phyloP scores from a whole-genome alignment of 2,113 vertebrate species.

The Trinectes maculatus region DNA sequence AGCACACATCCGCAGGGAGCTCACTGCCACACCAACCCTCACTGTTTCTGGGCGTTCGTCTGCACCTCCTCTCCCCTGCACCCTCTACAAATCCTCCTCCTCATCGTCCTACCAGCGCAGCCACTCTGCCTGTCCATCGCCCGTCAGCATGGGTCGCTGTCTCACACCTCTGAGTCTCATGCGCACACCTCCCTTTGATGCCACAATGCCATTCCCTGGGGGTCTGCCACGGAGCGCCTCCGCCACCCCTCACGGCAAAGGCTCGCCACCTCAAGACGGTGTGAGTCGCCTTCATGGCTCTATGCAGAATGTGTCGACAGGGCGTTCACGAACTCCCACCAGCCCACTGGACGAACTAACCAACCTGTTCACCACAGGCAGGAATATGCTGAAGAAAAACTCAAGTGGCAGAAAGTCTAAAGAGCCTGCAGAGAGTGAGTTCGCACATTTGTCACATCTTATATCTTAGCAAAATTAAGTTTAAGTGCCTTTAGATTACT shows the following conservation, averaged over 20 bases:
- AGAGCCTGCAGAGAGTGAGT: constrained; percentile 95
- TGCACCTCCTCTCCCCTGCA: constrained; percentile 91
- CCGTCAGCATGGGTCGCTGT: constrained; percentile 95
- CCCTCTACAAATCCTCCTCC: constrained; percentile 90
- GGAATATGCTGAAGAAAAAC: constrained; percentile 95
- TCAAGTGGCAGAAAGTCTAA: constrained; percentile 93
- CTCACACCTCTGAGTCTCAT: constrained; percentile 98
- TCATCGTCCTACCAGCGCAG: constrained; percentile 94
- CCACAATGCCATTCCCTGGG: constrained; percentile 85
- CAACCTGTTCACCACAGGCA: constrained; percentile 95
- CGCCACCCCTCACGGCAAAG: constrained; percentile 90
- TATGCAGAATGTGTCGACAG: constrained; percentile 86
- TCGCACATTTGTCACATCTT: not conserved
- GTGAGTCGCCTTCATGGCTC: constrained; percentile 86
- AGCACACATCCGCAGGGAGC: constrained; percentile 88
- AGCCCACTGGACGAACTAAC: constrained; percentile 98
- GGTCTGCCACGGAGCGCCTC: constrained; percentile 90
- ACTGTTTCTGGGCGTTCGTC: constrained; percentile 88
- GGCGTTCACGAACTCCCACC: constrained; percentile 92
- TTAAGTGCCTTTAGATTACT: not conserved
- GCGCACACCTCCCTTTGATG: constrained; percentile 92
- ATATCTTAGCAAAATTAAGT: constrained; percentile 4
- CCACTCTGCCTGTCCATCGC: constrained; percentile 95
- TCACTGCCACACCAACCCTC: constrained; percentile 86
- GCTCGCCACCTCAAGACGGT: constrained; percentile 89